Evolutionary conservation across 2,113 vertebrate species (phyloP).

Genomic region (Dunckerocampus dactyliophorus): DNA sequence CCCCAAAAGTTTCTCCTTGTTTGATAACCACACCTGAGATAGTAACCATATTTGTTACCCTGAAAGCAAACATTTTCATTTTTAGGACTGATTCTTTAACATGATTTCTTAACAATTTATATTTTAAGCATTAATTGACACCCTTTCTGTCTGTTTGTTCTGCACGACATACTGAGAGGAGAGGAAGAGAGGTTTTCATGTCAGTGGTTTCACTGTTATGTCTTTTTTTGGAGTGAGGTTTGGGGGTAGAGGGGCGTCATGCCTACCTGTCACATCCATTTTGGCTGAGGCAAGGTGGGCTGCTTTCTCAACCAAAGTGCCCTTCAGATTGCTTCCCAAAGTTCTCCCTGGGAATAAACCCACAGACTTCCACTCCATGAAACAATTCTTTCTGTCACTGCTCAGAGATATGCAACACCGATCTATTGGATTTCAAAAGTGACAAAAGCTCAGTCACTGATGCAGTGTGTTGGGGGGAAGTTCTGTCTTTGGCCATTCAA

Average conservation of each 20-base stretch:
- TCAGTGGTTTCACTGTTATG: slow-evolving; percentile 45
- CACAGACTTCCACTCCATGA: slow-evolving; percentile 64
- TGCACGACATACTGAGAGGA: slow-evolving; percentile 18
- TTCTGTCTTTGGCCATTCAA: slow-evolving; percentile 36
- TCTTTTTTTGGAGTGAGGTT: slow-evolving; percentile 11
- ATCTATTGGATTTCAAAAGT: slow-evolving; percentile 56
- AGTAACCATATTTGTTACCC: background rate
- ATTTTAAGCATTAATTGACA: slow-evolving; percentile 13
- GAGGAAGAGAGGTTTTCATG: slow-evolving; percentile 44
- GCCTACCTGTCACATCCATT: slow-evolving; percentile 63
- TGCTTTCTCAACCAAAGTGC: slow-evolving; percentile 59
- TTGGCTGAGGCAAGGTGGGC: slow-evolving; percentile 47
- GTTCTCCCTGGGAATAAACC: slow-evolving; percentile 59
- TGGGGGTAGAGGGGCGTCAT: background rate
- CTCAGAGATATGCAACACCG: slow-evolving; percentile 52
- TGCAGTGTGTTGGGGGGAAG: slow-evolving; percentile 38
- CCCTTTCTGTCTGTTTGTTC: slow-evolving; percentile 26
- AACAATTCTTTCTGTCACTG: slow-evolving; percentile 58
- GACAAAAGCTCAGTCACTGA: slow-evolving; percentile 34
- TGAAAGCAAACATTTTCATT: background rate
- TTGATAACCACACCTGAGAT: slow-evolving; percentile 2
- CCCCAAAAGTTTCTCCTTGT: slow-evolving; percentile 22
- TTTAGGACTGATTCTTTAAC: background rate
- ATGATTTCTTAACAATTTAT: background rate
- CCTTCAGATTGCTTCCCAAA: slow-evolving; percentile 56